Evolutionary conservation across 1,140 invertebrate species (phyloP).

Genomic region (Mamestra configurata): DNA sequence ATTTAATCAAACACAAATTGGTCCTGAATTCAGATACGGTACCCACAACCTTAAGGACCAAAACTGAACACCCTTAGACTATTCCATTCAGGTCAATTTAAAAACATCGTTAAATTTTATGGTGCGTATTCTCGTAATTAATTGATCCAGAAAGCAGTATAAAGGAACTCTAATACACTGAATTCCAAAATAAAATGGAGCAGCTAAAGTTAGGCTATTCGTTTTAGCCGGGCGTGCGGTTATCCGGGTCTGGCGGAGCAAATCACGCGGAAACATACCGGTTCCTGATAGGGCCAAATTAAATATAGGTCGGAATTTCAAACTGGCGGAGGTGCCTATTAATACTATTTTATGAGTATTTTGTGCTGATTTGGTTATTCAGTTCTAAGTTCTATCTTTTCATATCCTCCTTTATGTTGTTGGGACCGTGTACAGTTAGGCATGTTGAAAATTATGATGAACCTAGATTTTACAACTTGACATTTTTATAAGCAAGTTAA

Average conservation of each 20-base stretch:
- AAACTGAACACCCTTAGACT: background rate
- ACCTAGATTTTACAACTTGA: too few relatives aligned
- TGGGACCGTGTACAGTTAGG: too few relatives aligned
- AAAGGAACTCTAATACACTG: conserved; percentile 41
- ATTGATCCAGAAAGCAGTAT: conserved; percentile 28
- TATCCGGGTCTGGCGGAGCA: conserved; percentile 11
- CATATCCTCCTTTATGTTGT: too few relatives aligned
- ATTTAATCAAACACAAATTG: too few relatives aligned
- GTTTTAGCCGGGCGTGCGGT: conserved; percentile 42
- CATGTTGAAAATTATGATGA: too few relatives aligned
- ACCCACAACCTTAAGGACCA: background rate
- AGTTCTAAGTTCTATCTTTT: too few relatives aligned
- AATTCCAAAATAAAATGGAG: conserved; percentile 38
- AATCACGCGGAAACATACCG: conserved; percentile 30
- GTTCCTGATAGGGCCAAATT: conserved; percentile 30
- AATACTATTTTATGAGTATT: background rate
- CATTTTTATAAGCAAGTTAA: too few relatives aligned
- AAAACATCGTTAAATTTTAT: conserved; percentile 3
- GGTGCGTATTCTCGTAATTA: conserved; percentile 28
- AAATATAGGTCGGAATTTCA: conserved; percentile 30
- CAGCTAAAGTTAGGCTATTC: conserved; percentile 36
- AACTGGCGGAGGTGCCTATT: background rate
- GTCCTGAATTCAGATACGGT: too few relatives aligned
- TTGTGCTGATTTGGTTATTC: background rate
- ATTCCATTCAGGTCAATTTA: background rate